Base-by-base conservation (phyloP, 1,140 invertebrate species). In the Temnothorax longispinosus region DNA sequence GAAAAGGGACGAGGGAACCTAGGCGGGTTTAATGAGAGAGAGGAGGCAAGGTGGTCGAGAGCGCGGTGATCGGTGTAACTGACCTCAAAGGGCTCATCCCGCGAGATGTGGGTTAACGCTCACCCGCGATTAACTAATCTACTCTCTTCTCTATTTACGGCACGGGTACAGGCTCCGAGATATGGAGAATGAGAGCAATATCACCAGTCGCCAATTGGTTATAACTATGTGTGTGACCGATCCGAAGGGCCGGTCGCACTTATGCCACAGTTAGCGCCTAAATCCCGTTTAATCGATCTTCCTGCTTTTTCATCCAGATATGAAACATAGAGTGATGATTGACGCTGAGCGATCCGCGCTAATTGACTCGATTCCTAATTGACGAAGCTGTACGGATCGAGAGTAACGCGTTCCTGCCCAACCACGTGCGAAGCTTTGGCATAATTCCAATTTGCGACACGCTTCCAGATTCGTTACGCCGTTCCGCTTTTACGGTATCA, bases 151-250 rank as follows among this genome's bases (percentile, higher is more conserved):
- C 67, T 60, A 21, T 47, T 35, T 35, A 27, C 21, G 38, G 2
- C 44, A 60, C 21, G 27, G 18, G 32, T 52, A 41, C 21, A 15
- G n/a, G n/a, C 5, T 8, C 15, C 3, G 52, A 84, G 47, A 32
- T 21, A 32, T 21, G 32, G 54, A 74, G 56, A 74, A 75, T 62
- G 44, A 62, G 69, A 82, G 80, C 52, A 21, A 74, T 80, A 84
- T 74, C 27, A 41, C 32, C 54, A 44, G 74, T 84, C 54, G 41
- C 38, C 41, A 62, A 60, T 74, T 62, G 80, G n/a, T 60, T 84
- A 41, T 41, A 74, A 84, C 69, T 32, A 27, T 0, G 69, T 75
- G 69, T 75, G 69, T 21, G 52, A 74, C 67, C 35, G 69, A 60
- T 60, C 44, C 41, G 27, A 35, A 75, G 54, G 69, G n/a, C 13